Base-by-base conservation (phyloP, 2,797 vertebrate species). In the Staurois parvus region DNA sequence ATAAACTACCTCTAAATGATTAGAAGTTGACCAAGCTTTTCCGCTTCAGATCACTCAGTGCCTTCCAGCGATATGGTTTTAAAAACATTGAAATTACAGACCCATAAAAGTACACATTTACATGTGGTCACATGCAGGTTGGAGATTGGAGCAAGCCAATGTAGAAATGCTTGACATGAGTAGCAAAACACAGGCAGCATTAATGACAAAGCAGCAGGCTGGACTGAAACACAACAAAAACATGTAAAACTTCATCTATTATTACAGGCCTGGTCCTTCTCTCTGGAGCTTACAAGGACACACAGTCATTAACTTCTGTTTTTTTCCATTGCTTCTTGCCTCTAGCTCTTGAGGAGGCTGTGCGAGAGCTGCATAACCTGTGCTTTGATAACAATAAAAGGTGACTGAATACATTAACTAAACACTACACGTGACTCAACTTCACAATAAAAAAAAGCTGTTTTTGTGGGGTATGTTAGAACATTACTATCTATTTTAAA, bases 101-200 rank as follows among this genome's bases (percentile, higher is more conserved):
- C 89, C 89, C 91, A 91, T 94, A 93, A 95, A 94, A 93, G 92
- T 73, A 89, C 91, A 91, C 91, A 93, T 93, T 94, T 93, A 93
- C 89, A 90, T 93, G 93, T 93, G 91, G 91, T 94, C 94, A 93
- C 92, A 94, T 93, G 92, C 88, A 89, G 87, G 88, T 93, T 90
- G 90, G 92, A 92, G 92, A 89, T 91, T 90, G 88, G 88, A 91
- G 88, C 88, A 90, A 91, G 90, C 92, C 90, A 91, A 89, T 91
- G 91, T 92, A 84, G 89, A 91, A 92, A 91, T 89, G 88, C 85
- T 94, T 93, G 91, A 90, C 88, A 87, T 88, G 87, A 92, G 89
- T 88, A 89, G 84, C 84, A 87, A 89, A 89, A 90, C 91, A 89
- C 89, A 90, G 82, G 72, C 89, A 92, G 88, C 90, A 85, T 92